Conservation (phyloP, 2,113 vertebrate genomes). For the Myotis yumanensis region DNA sequence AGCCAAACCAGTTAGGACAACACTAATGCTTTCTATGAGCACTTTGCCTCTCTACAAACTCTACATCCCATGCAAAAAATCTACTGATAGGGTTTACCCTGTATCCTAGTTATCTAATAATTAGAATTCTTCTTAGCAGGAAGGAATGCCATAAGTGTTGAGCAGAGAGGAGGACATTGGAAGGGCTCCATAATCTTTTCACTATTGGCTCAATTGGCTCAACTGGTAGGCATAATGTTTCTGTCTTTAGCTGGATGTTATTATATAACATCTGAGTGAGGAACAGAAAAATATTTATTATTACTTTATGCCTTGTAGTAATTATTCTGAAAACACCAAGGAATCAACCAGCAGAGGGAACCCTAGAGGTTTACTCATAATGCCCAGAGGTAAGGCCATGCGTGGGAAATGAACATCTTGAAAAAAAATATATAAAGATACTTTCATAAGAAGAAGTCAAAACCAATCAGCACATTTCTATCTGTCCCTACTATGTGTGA, state of each 20-base stretch:
- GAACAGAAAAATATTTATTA: neutral
- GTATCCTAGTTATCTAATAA: neutral
- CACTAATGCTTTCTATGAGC: neutral
- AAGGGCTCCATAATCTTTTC: neutral
- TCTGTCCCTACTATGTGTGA: neutral
- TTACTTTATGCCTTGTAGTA: neutral
- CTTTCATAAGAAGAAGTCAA: neutral
- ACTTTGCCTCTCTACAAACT: neutral
- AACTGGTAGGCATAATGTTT: neutral
- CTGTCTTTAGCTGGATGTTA: neutral
- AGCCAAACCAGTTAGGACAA: too few species aligned
- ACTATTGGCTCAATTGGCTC: neutral
- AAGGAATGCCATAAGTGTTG: neutral
- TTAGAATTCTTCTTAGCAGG: neutral
- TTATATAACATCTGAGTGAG: neutral
- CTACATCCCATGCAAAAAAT: neutral
- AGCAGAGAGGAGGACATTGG: neutral
- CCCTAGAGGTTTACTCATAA: neutral
- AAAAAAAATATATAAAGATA: neutral
- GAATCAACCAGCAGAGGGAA: neutral
- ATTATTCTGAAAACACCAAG: neutral
- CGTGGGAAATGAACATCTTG: neutral
- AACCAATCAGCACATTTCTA: neutral
- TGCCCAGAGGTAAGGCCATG: neutral
- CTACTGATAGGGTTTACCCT: neutral